phyloP scores from a whole-genome alignment of 2,113 vertebrate species.

The Periophthalmus modestus region DNA sequence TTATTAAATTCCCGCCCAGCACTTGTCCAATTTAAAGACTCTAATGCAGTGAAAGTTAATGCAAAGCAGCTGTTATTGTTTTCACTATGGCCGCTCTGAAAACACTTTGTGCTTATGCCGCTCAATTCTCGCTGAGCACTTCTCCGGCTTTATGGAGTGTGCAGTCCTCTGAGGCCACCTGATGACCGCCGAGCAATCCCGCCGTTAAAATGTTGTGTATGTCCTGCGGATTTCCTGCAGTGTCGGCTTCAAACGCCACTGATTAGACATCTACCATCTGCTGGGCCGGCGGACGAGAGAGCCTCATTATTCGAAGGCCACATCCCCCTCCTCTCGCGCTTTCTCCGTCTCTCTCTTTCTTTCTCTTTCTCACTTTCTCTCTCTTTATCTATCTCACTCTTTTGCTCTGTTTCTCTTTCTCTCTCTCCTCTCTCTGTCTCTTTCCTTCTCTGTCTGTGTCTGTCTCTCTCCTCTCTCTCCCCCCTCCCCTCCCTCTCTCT shows the following conservation, averaged over 20 bases:
- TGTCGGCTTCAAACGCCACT: slow-evolving; percentile 32
- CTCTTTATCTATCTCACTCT: slow-evolving; percentile 2
- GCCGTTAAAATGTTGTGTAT: slow-evolving; percentile 38
- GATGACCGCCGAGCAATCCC: slow-evolving; percentile 22
- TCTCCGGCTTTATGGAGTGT: neutral
- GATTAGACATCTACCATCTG: slow-evolving; percentile 67
- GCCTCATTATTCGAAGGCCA: slow-evolving; percentile 55
- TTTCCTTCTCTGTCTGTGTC: slow-evolving; percentile 4
- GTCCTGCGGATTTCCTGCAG: slow-evolving; percentile 45
- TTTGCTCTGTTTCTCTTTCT: neutral
- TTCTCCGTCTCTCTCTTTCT: slow-evolving; percentile 7
- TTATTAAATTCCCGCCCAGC: neutral
- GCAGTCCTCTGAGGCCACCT: slow-evolving; percentile 17
- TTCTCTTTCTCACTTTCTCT: slow-evolving; percentile 34
- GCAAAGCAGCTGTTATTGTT: neutral
- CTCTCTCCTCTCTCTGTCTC: neutral
- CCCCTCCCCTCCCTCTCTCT: neutral
- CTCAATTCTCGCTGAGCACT: neutral
- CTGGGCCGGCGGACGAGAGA: slow-evolving; percentile 44
- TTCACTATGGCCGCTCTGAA: neutral
- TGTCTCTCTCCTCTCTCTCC: slow-evolving; percentile 17
- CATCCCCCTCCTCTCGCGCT: neutral
- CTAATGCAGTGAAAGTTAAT: neutral
- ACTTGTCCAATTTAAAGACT: neutral
- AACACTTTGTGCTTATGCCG: neutral